Percentiles rank a stretch among this genome's conserved stretches.
phyloP scores from a whole-genome alignment of 2,113 vertebrate species.

The Pituophis catenifer region DNA sequence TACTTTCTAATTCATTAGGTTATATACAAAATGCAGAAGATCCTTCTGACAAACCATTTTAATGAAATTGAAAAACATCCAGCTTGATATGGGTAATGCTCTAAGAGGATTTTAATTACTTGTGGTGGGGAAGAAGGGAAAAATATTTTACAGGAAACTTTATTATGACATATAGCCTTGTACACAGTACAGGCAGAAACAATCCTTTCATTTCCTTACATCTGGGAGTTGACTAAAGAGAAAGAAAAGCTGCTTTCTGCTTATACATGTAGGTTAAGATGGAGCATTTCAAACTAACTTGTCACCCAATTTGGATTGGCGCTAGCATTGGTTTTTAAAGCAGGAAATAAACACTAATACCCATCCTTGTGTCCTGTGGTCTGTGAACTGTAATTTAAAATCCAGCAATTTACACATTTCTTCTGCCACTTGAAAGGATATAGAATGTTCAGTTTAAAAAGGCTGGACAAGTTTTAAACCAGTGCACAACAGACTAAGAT shows the following conservation, averaged over 20 bases:
- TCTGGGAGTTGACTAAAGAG: neutral
- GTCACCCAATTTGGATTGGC: constrained; percentile 27
- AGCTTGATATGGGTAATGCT: neutral
- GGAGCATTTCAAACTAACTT: constrained; percentile 41
- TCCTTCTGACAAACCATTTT: neutral
- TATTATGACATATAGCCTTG: neutral
- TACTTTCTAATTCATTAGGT: neutral
- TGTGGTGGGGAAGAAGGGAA: neutral
- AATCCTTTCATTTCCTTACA: neutral
- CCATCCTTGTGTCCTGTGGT: neutral
- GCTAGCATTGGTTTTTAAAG: neutral
- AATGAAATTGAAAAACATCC: neutral
- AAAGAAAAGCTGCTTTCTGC: constrained; percentile 17
- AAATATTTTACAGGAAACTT: neutral
- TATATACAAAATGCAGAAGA: neutral
- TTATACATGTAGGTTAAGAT: constrained; percentile 25
- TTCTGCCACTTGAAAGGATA: neutral
- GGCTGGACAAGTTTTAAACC: neutral
- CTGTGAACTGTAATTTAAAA: neutral
- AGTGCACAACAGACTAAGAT: neutral
- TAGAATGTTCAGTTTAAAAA: neutral
- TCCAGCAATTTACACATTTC: neutral
- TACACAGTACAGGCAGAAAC: neutral
- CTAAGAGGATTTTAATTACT: neutral
- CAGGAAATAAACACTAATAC: constrained; percentile 58